Conservation (phyloP, 2,797 vertebrate genomes). For the Eidolon dupreanum region DNA sequence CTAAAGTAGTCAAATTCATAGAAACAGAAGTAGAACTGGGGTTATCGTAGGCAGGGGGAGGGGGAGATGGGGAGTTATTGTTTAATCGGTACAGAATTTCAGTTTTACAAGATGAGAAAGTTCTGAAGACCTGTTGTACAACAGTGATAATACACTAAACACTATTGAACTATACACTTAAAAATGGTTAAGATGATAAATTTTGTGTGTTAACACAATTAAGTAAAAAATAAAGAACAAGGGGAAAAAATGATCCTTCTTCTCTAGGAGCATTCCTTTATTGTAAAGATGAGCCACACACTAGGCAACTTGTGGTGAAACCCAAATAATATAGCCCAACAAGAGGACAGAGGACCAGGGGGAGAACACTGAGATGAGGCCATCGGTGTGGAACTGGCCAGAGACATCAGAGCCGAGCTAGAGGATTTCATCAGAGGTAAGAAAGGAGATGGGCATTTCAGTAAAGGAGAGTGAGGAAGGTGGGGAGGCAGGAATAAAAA, state of each 20-base stretch:
- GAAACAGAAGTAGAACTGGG: background rate
- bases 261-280: background rate
- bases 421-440: no score
- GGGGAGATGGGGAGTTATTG: background rate
- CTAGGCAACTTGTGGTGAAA: background rate
- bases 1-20: background rate
- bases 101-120: background rate
- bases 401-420: background rate
- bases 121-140: background rate
- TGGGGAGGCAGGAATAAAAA: background rate
- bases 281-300: background rate
- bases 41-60: background rate
- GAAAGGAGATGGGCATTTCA: background rate
- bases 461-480: background rate
- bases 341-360: background rate
- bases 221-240: background rate
- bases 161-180: background rate
- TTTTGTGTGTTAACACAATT: background rate
- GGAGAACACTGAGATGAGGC: background rate
- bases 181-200: background rate
- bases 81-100: background rate
- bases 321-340: fast-evolving
- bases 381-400: background rate
- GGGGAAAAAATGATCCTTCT: background rate
- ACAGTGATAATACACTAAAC: background rate